Evolutionary conservation across 2,888 invertebrate genomes (phyloP).

Genomic region (Luperina testacea): DNA sequence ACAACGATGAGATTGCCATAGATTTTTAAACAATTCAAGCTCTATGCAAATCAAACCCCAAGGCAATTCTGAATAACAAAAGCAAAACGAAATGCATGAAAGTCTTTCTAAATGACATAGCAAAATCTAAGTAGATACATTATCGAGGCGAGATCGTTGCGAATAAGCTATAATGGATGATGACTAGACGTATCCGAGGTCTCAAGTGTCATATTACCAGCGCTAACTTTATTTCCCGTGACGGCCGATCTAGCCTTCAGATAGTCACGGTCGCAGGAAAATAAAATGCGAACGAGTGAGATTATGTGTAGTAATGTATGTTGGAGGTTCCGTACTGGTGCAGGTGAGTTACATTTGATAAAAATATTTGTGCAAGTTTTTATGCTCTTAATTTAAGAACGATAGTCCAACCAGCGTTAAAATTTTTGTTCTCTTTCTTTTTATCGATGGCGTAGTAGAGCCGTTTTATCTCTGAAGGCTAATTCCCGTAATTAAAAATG

Average conservation of each 20-base stretch:
- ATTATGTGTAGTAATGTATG: slow-evolving; percentile 43
- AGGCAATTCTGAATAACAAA: slow-evolving; percentile 24
- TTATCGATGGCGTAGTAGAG: no score
- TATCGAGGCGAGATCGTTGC: slow-evolving; percentile 71
- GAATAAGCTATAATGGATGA: slow-evolving; percentile 77
- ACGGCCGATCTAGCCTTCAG: slow-evolving; percentile 69
- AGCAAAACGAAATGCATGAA: slow-evolving; percentile 61
- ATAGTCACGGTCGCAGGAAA: slow-evolving; percentile 71
- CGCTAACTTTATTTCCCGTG: slow-evolving; percentile 76
- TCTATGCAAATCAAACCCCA: slow-evolving; percentile 40
- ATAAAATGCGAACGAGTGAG: slow-evolving; percentile 61
- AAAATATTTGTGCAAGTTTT: slow-evolving; percentile 7
- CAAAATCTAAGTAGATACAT: slow-evolving; percentile 70
- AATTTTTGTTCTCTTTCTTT: neutral
- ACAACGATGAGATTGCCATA: no score
- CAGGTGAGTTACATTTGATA: slow-evolving; percentile 9
- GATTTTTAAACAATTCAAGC: slow-evolving; percentile 16
- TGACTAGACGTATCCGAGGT: slow-evolving; percentile 74
- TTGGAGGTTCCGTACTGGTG: slow-evolving; percentile 41
- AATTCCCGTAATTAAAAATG: no score
- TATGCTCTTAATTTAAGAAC: neutral
- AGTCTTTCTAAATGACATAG: slow-evolving; percentile 71
- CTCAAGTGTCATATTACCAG: slow-evolving; percentile 74
- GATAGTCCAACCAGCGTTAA: neutral
- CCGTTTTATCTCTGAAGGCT: no score